A percentile compares a stretch with the other conserved stretches of the same genome.
Conservation (phyloP, 30 jellyfish, hydroid and myxozoan genomes). For the Clytia hemisphaerica region DNA sequence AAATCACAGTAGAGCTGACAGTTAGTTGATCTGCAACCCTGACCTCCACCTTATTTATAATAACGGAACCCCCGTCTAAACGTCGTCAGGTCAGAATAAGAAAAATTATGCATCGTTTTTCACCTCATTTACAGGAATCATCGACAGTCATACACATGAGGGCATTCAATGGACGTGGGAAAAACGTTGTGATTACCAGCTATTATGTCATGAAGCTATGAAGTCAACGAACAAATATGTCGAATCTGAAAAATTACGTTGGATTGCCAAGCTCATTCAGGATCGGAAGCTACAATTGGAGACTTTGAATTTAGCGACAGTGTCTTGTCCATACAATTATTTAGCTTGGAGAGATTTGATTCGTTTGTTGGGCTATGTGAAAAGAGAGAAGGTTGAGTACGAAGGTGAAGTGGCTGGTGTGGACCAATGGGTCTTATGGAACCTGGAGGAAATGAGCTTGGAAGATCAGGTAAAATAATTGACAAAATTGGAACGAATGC, state of each 20-base stretch:
- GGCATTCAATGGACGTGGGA: constrained; percentile 44
- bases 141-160: constrained; percentile 18
- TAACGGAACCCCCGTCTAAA: too few species aligned
- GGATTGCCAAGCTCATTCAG: constrained; percentile 3
- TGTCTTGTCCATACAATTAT: constrained; percentile 3
- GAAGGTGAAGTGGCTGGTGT: too few species aligned
- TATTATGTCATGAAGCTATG: constrained; percentile 16
- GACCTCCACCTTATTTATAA: too few species aligned
- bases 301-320: constrained; percentile 2
- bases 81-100: too few species aligned
- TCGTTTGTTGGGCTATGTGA: background rate
- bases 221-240: background rate
- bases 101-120: too few species aligned
- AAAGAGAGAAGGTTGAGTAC: background rate
- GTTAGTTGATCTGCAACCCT: too few species aligned
- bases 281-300: background rate
- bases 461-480: too few species aligned
- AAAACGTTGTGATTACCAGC: constrained; percentile 11
- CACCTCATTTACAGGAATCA: too few species aligned
- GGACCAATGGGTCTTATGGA: too few species aligned
- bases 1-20: too few species aligned
- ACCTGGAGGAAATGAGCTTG: too few species aligned
- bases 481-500: too few species aligned
- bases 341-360: constrained; percentile 29
- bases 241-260: constrained; percentile 20